Percentiles rank a stretch among this genome's conserved stretches.
These are phyloP conservation scores for Drosophila paucipuncta DNA, from an alignment of 2,888 invertebrate genomes.

Conservation along the genomic window DNA sequence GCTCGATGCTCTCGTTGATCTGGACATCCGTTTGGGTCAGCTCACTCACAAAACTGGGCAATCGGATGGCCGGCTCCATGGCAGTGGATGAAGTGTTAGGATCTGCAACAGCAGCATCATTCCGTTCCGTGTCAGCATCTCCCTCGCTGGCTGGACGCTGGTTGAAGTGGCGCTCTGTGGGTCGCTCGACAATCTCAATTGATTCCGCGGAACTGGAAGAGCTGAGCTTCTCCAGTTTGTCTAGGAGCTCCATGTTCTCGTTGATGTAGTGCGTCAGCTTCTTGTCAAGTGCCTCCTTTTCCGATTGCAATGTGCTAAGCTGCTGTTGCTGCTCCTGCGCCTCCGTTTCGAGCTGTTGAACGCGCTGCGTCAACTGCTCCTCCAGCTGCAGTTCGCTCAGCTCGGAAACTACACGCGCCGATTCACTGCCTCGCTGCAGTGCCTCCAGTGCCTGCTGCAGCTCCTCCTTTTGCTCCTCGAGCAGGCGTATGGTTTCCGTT, in stretches of 20 bases:
- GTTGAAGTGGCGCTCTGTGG: slow-evolving; percentile 76
- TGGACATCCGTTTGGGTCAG: slow-evolving; percentile 83
- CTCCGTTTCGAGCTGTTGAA: slow-evolving; percentile 85
- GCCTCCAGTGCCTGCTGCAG: slow-evolving; percentile 87
- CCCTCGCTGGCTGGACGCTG: slow-evolving; percentile 71
- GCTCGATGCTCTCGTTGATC: slow-evolving; percentile 88
- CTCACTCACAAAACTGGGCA: slow-evolving; percentile 72
- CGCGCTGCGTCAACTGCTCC: slow-evolving; percentile 88
- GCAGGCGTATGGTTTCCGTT: slow-evolving; percentile 74
- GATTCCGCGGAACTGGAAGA: slow-evolving; percentile 92
- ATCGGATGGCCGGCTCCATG: not conserved
- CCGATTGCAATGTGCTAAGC: slow-evolving; percentile 86
- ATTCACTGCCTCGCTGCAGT: slow-evolving; percentile 86
- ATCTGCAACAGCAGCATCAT: slow-evolving; percentile 13
- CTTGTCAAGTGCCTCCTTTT: slow-evolving; percentile 87
- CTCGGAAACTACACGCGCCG: slow-evolving; percentile 91
- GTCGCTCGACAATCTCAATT: slow-evolving; percentile 90
- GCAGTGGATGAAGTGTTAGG: slow-evolving; percentile 3
- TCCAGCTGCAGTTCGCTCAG: slow-evolving; percentile 92
- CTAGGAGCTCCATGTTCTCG: slow-evolving; percentile 91
- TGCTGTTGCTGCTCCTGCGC: slow-evolving; percentile 85
- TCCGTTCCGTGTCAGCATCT: slow-evolving; percentile 26
- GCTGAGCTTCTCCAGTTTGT: slow-evolving; percentile 90
- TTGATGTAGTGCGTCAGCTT: slow-evolving; percentile 89
- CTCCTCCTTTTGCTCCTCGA: slow-evolving; percentile 87